phyloP scores from a whole-genome alignment of 2,797 vertebrate genomes.

The Helicolenus hilgendorfi region DNA sequence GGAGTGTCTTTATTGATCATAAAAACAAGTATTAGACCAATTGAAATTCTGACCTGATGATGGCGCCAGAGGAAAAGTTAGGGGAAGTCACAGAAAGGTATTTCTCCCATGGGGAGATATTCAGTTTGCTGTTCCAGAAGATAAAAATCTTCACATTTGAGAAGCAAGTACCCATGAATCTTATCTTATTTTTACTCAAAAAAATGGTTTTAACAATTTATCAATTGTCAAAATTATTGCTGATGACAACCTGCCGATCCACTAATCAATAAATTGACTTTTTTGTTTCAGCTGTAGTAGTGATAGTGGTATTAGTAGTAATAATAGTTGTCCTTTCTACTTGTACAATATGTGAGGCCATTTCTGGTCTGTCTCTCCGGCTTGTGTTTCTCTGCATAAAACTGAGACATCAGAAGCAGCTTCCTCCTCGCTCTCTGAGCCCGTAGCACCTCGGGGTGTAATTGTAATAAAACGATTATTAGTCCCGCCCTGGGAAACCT shows the following conservation, averaged over 20 bases:
- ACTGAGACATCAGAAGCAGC: constrained; percentile 42
- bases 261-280: neutral
- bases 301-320: too few species aligned
- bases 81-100: neutral
- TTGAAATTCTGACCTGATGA: neutral
- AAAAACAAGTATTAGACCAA: neutral
- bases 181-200: neutral
- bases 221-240: neutral
- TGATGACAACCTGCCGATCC: neutral
- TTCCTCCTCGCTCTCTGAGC: constrained; percentile 46
- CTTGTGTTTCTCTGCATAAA: constrained; percentile 31
- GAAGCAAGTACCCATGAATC: neutral
- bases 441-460: constrained; percentile 62
- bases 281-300: neutral
- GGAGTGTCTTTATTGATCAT: neutral
- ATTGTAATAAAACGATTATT: constrained; percentile 77
- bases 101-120: neutral
- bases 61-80: neutral
- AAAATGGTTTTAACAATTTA: neutral
- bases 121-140: neutral
- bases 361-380: neutral
- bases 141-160: neutral
- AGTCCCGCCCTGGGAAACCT: constrained; percentile 53
- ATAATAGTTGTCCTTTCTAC: neutral
- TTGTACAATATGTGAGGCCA: neutral